Percentiles rank a stretch among this genome's conserved stretches.
Evolutionary conservation across 2,797 vertebrate genomes (phyloP).

Genomic region (Lagocephalus sceleratus): DNA sequence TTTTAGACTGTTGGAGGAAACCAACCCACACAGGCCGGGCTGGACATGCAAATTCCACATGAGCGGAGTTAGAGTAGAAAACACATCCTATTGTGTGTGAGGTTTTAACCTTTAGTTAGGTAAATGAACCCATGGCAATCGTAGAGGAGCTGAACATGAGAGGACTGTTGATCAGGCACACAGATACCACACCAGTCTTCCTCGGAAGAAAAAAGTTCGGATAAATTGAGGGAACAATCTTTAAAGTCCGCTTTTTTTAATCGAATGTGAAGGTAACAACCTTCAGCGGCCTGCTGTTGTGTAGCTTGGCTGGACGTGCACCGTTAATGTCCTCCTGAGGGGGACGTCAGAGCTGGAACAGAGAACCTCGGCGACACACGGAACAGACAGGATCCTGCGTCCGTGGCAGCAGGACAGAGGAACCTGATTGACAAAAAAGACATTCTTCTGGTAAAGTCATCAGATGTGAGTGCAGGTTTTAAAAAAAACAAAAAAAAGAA

Average conservation of each 20-base stretch:
- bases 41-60: no score
- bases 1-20: no score
- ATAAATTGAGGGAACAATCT: constrained; percentile 22
- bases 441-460: constrained; percentile 10
- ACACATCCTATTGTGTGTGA: no score
- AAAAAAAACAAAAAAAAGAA: neutral
- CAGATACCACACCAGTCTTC: no score
- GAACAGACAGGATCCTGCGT: constrained; percentile 27
- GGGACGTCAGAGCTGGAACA: constrained; percentile 13
- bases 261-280: constrained; percentile 63
- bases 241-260: constrained; percentile 64
- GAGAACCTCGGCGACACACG: constrained; percentile 22
- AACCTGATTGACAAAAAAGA: constrained; percentile 17
- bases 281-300: constrained; percentile 63
- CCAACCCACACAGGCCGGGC: no score
- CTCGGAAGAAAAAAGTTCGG: constrained; percentile 12
- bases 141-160: no score
- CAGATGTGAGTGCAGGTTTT: neutral
- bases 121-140: no score
- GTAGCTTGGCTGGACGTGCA: constrained; percentile 38
- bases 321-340: constrained; percentile 62
- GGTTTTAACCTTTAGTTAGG: no score
- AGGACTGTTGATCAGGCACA: no score
- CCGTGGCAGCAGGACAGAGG: constrained; percentile 16
- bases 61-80: no score